These are phyloP conservation scores for Lophochroa leadbeateri DNA, from an alignment of 2,113 vertebrate genomes.

Conservation along the genomic window DNA sequence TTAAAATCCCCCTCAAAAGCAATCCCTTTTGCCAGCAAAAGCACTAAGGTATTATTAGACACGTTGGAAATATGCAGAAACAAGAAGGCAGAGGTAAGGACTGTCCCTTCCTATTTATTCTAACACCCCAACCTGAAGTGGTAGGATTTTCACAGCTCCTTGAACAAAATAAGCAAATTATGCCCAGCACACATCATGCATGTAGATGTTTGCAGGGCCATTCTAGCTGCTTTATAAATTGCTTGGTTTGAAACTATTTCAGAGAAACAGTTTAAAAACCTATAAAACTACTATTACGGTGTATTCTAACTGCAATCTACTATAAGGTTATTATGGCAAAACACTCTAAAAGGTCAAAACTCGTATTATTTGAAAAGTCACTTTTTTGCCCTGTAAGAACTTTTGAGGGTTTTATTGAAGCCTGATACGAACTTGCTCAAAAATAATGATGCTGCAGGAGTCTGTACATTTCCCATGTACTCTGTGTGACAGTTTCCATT, in stretches of 20 bases:
- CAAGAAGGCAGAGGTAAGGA: background rate
- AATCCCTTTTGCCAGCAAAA: background rate
- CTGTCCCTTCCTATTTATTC: background rate
- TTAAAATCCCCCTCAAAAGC: background rate
- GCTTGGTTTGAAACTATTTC: background rate
- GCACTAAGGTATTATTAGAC: background rate
- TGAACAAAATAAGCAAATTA: background rate
- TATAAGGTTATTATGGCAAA: background rate
- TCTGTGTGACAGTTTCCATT: background rate
- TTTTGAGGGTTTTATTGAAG: background rate
- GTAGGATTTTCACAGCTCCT: background rate
- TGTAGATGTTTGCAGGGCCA: background rate
- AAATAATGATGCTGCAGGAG: background rate
- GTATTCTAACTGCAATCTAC: background rate
- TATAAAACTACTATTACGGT: background rate
- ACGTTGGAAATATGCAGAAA: background rate
- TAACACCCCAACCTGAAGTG: rapidly evolving
- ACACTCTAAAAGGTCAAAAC: background rate
- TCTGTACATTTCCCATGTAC: background rate
- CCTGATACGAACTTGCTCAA: background rate
- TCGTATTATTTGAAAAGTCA: background rate
- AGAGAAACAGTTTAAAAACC: background rate
- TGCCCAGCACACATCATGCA: background rate
- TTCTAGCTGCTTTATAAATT: background rate
- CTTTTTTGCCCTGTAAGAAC: background rate